Evolutionary conservation across 2,888 invertebrate genomes (phyloP).

Genomic region (Nudaria mundana): DNA sequence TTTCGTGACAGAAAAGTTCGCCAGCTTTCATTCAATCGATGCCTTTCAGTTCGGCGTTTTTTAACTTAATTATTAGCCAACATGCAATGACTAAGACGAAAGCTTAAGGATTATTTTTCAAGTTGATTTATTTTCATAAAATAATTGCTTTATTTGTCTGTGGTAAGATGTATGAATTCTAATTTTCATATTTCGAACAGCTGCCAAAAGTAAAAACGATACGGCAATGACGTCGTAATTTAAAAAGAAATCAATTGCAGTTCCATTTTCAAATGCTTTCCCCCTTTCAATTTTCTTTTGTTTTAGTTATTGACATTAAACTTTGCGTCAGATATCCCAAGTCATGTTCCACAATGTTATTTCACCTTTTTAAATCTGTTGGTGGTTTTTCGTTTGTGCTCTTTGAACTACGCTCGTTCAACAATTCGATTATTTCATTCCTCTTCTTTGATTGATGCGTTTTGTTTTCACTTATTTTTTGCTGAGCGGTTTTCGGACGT

Average conservation of each 20-base stretch:
- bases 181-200: neutral
- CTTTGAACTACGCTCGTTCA: conserved; percentile 74
- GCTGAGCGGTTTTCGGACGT: conserved; percentile 54
- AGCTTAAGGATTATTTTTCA: conserved; percentile 8
- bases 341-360: conserved; percentile 51
- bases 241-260: conserved; percentile 31
- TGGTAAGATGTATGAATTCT: neutral
- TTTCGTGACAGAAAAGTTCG: conserved; percentile 64
- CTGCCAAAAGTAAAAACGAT: conserved; percentile 10
- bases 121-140: neutral
- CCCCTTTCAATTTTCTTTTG: conserved; percentile 59
- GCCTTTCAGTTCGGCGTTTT: conserved; percentile 54
- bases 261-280: conserved; percentile 61
- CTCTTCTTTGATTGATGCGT: conserved; percentile 77
- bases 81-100: conserved; percentile 40
- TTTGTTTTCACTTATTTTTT: conserved; percentile 58
- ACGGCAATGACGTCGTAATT: conserved; percentile 27
- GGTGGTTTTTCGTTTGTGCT: conserved; percentile 69
- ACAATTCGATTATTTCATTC: conserved; percentile 75
- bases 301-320: conserved; percentile 68
- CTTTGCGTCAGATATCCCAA: conserved; percentile 75
- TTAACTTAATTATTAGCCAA: conserved; percentile 65
- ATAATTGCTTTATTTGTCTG: neutral
- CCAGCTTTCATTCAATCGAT: conserved; percentile 63
- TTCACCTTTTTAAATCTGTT: conserved; percentile 63